phyloP scores from a whole-genome alignment of 1,140 invertebrate species.

The Kradibia gibbosae region DNA sequence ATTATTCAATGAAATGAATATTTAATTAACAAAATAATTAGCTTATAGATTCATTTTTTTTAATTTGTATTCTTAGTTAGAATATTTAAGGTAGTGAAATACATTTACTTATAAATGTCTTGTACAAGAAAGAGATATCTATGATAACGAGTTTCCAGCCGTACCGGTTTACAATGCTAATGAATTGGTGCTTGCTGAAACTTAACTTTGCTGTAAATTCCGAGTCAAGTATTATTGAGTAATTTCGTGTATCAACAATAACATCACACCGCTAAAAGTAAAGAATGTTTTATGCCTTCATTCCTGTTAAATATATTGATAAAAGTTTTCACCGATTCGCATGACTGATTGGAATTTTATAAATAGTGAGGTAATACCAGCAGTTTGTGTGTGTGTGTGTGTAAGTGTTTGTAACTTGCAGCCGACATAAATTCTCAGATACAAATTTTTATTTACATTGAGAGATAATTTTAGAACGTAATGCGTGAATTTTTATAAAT shows the following conservation, averaged over 20 bases:
- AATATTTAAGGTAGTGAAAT: neutral
- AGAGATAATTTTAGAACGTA: neutral
- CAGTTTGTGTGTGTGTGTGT: neutral
- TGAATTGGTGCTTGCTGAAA: neutral
- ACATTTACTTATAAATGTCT: neutral
- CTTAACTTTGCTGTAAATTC: neutral
- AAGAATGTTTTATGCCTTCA: neutral
- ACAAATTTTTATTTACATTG: neutral
- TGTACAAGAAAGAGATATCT: neutral
- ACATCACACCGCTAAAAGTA: neutral
- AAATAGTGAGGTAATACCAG: neutral
- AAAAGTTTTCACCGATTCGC: neutral
- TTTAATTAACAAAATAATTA: too few relatives aligned
- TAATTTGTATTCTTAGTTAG: too few relatives aligned
- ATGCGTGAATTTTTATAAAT: neutral
- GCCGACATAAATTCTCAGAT: neutral
- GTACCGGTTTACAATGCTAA: slow-evolving; percentile 5
- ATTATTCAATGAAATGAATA: too few relatives aligned
- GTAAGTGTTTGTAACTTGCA: neutral
- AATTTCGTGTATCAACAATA: neutral
- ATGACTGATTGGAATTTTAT: neutral
- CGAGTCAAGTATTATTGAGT: neutral
- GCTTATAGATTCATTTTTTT: too few relatives aligned
- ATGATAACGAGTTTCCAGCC: neutral
- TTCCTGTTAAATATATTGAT: neutral